A percentile compares a stretch with the other conserved stretches of the same genome.
These are phyloP conservation scores for Aix galericulata DNA, from an alignment of 2,113 vertebrate genomes.

Conservation along the genomic window DNA sequence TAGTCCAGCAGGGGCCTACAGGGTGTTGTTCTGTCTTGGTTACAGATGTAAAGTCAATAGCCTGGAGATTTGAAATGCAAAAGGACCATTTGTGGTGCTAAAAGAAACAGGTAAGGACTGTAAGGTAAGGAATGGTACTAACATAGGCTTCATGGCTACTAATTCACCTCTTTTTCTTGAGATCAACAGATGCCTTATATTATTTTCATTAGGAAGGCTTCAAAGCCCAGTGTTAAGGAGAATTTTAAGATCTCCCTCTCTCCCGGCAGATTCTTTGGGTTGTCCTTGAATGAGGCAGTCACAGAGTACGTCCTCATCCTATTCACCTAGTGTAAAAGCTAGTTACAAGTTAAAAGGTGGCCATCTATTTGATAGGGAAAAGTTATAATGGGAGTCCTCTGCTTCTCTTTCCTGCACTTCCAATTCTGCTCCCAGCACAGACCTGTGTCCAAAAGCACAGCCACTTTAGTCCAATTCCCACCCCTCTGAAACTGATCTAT, in stretches of 20 bases:
- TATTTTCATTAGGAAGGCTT: background rate
- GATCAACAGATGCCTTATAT: background rate
- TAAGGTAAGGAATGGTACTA: background rate
- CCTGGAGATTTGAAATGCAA: background rate
- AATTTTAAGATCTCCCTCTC: background rate
- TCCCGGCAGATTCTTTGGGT: background rate
- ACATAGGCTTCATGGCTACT: background rate
- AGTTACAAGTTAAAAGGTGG: background rate
- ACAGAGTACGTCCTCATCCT: background rate
- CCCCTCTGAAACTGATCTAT: fast-evolving
- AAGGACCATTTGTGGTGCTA: background rate
- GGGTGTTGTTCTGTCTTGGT: background rate
- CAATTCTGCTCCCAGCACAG: fast-evolving
- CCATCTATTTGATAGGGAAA: background rate
- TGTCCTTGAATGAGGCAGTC: background rate
- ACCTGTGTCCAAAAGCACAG: background rate
- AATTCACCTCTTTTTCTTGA: background rate
- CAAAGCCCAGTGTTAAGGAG: background rate
- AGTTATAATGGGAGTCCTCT: background rate
- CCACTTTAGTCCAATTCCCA: background rate
- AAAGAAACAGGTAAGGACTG: background rate
- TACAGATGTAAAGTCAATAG: background rate
- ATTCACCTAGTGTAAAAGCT: background rate
- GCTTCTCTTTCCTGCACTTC: background rate
- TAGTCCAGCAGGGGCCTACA: background rate